Evolutionary conservation across 2,888 invertebrate species (phyloP), one percentile per base, ranked within the genome.

Genomic region (Eupithecia dodoneata): DNA sequence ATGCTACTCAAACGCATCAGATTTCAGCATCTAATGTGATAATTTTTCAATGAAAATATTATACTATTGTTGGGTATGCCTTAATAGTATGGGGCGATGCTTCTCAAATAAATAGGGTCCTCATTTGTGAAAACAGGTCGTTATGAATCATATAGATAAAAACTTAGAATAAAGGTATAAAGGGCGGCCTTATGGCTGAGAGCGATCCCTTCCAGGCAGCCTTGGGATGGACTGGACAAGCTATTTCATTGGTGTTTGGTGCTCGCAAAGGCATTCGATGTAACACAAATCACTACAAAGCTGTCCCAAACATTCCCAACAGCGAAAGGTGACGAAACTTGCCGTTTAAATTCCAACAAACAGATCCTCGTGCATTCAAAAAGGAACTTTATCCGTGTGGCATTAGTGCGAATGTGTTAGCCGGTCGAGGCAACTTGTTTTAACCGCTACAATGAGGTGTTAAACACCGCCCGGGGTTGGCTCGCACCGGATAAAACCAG

Each of bases 361-460:
- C 80, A 80, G 81, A 76, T 76, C 79, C 52, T 70, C 73, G 63
- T 72, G 79, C 74, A 63, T 67, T 18, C 44, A 71, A 81, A 78
- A 78, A 4, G 72, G 59, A 70, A 74, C 81, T 71, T 74, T 81
- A 77, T 75, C 71, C 41, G 65, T 71, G 73, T 42, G 71, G 67
- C 2, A 45, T 9, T 76, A 78, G 73, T 75, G 71, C 52, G 47
- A 47, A 72, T 41, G 41, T 66, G 69, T 63, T 72, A 74, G 13
- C 42, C 76, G 72, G 71, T 72, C 45, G 59, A 67, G 66, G 79
- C 83, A 85, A 88, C 87, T 85, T 84, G 84, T 83, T 82, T 81
- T 83, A 84, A 87, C 89, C 88, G 85, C 83, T 78, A 81, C 79
- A 89, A 90, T 87, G 89, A 89, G 88, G 90, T 89, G 91, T 88